These are phyloP conservation scores for Silurus aristotelis DNA, from an alignment of 2,797 vertebrate species.

Conservation along the genomic window DNA sequence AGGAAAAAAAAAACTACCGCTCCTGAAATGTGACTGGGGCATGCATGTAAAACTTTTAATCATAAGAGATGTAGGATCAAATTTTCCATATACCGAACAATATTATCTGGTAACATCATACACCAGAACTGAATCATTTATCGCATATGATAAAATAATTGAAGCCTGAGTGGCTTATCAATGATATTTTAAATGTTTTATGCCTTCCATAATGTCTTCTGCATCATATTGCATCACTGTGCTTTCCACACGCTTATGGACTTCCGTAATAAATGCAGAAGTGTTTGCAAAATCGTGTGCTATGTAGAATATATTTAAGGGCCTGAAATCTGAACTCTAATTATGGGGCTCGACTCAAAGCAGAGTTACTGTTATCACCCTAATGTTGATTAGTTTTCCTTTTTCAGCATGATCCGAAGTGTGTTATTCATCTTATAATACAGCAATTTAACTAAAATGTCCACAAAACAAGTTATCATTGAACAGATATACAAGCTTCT, in stretches of 20 bases:
- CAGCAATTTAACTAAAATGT: not conserved
- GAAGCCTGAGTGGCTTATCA: not conserved
- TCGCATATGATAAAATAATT: not conserved
- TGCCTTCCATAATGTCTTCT: not conserved
- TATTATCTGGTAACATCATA: not conserved
- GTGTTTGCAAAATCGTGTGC: not conserved
- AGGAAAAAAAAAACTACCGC: not conserved
- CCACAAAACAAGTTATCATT: not conserved
- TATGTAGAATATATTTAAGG: not conserved
- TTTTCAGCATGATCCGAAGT: not conserved
- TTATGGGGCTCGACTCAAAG: not conserved
- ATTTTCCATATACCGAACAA: not conserved
- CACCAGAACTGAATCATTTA: not conserved
- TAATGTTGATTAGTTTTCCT: not conserved
- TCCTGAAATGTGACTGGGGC: not conserved
- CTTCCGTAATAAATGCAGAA: constrained; percentile 2
- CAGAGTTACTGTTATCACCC: not conserved
- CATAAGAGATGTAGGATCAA: no score
- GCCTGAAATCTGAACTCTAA: no score
- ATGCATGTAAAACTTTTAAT: not conserved
- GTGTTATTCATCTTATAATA: not conserved
- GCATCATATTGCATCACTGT: not conserved
- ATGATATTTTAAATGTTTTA: not conserved
- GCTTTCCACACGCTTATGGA: not conserved
- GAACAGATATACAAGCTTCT: not conserved